Evolutionary conservation across 2,113 vertebrate genomes (phyloP).

Genomic region (rat (Rattus norvegicus)): GRCr8 NC_086024.1:56881501-56882000

Average conservation of each 20-base stretch:
- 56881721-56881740: constrained; percentile 26
- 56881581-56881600: not conserved
- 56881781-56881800: not conserved
- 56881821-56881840: constrained; percentile 4
- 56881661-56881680: not conserved
- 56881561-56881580: not conserved
- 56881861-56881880: not conserved
- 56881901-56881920: not conserved
- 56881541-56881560: rapidly evolving
- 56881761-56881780: not conserved
- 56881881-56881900: not conserved
- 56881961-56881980: not conserved
- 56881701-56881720: constrained; percentile 5
- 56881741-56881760: not conserved
- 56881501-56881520: not conserved
- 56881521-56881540: not conserved
- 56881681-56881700: not conserved
- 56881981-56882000: not conserved
- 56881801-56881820: not conserved
- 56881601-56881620: not conserved
- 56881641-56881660: not conserved
- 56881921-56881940: not conserved
- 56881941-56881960: not conserved
- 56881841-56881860: not conserved
- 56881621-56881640: not conserved